phyloP scores from a whole-genome alignment of 2,797 vertebrate species.

The Novumbra hubbsi region DNA sequence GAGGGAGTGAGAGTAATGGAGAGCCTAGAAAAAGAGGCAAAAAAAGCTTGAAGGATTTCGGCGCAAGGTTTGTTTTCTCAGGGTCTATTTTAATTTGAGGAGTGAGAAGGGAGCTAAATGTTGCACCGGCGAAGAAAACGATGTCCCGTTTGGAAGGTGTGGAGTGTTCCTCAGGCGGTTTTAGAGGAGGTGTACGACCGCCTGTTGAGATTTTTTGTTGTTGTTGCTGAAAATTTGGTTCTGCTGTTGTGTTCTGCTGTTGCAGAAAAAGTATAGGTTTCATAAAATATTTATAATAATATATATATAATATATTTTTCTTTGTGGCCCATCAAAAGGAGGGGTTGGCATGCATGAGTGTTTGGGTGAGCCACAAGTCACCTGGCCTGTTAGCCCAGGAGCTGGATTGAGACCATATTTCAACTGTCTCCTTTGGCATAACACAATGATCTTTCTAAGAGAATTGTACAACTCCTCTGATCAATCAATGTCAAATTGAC shows the following conservation, averaged over 20 bases:
- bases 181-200: not conserved
- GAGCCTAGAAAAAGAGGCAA: not conserved
- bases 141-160: not conserved
- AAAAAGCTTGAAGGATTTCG: not conserved
- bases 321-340: not conserved
- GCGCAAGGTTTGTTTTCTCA: constrained; percentile 27
- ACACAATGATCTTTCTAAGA: not conserved
- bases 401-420: not conserved
- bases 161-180: not conserved
- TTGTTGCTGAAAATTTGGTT: too few relatives aligned
- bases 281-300: too few relatives aligned
- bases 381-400: not conserved
- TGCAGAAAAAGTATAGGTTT: too few relatives aligned
- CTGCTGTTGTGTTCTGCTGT: too few relatives aligned
- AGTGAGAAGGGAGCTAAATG: constrained; percentile 14
- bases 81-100: constrained; percentile 28
- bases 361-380: not conserved
- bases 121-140: not conserved
- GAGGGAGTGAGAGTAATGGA: not conserved
- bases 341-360: not conserved
- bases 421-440: not conserved
- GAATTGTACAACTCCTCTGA: too few relatives aligned
- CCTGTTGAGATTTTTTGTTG: not conserved
- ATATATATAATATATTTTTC: not conserved
- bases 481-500: too few relatives aligned